phyloP scores from a whole-genome alignment of 2,113 vertebrate genomes.

The Crotophaga sulcirostris region DNA sequence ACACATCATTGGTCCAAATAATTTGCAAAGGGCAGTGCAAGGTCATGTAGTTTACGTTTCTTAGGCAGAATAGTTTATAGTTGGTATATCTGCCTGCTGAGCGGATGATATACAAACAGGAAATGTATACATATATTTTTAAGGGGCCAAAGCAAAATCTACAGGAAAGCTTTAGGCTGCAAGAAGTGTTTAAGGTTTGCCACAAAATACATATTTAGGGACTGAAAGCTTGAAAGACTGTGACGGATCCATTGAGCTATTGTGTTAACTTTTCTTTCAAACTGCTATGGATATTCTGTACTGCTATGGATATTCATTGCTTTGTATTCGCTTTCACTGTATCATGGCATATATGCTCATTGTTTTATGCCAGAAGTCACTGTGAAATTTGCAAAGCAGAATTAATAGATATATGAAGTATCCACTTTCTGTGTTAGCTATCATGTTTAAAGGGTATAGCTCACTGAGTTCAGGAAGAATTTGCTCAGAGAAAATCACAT shows the following conservation, averaged over 20 bases:
- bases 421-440: not conserved
- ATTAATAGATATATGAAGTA: not conserved
- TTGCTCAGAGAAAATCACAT: not conserved
- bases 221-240: not conserved
- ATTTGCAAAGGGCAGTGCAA: slow-evolving; percentile 6
- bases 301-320: not conserved
- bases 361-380: not conserved
- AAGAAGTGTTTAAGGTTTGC: not conserved
- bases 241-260: not conserved
- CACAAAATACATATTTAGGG: not conserved
- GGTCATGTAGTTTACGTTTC: not conserved
- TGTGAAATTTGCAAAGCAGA: not conserved
- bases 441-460: not conserved
- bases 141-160: not conserved
- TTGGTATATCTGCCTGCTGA: not conserved
- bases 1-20: not conserved
- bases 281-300: not conserved
- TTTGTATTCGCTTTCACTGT: not conserved
- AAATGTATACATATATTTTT: not conserved
- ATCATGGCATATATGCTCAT: not conserved
- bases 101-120: not conserved
- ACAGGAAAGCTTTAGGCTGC: not conserved
- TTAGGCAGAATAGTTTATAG: slow-evolving; percentile 7
- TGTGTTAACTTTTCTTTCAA: not conserved
- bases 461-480: not conserved